Percentiles rank a stretch among this genome's conserved stretches.
phyloP scores from a whole-genome alignment of 2,888 invertebrate species.

The Lamellibrachia columna region DNA sequence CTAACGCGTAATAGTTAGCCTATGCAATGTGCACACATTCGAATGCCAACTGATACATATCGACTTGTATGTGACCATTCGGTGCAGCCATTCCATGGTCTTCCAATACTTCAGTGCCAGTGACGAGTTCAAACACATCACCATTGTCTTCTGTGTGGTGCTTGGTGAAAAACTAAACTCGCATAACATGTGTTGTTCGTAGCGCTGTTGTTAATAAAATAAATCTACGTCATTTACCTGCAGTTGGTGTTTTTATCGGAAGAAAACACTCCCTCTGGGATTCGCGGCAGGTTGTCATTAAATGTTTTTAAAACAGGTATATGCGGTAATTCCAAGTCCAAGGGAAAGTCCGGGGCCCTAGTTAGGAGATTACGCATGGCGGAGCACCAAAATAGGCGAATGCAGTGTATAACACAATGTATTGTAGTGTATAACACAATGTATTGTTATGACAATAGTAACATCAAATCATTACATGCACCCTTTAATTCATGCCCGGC shows the following conservation, averaged over 20 bases:
- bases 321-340: no score
- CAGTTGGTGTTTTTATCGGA: background rate
- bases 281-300: no score
- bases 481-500: no score
- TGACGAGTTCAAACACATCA: background rate
- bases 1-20: background rate
- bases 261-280: no score
- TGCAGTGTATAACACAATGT: no score
- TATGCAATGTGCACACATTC: background rate
- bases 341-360: no score
- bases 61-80: background rate
- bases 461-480: no score
- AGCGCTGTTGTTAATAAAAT: constrained; percentile 16
- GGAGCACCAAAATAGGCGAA: no score
- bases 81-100: background rate
- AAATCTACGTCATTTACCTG: background rate
- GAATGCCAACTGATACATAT: background rate
- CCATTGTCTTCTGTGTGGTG: background rate
- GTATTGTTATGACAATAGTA: no score
- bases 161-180: background rate
- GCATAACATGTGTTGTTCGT: background rate
- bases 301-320: no score
- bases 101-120: background rate
- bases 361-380: no score
- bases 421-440: no score